Percentiles rank a stretch among this genome's conserved stretches.
Conservation (phyloP, 1,140 invertebrate genomes). For the Monochamus saltuarius region DNA sequence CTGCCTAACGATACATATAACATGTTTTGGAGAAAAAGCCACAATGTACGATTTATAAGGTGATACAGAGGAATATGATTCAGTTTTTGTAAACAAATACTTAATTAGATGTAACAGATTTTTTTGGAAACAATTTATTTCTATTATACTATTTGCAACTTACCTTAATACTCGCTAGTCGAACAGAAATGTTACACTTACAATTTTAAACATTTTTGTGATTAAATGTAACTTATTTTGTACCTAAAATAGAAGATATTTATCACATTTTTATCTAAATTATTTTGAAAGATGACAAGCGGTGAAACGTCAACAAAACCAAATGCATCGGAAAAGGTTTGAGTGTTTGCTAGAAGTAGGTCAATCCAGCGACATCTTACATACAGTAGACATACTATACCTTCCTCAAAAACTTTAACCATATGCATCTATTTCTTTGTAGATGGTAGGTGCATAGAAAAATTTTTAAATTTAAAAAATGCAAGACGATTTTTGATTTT, state of each 20-base stretch:
- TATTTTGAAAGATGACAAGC: slow-evolving; percentile 19
- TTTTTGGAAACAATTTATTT: background rate
- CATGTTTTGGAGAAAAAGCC: no score
- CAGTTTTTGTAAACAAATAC: slow-evolving; percentile 3
- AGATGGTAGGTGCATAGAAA: no score
- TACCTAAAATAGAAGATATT: slow-evolving; percentile 7
- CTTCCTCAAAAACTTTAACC: no score
- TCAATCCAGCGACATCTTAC: no score
- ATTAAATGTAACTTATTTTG: slow-evolving; percentile 8
- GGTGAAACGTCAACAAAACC: slow-evolving; percentile 33
- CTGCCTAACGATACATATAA: no score
- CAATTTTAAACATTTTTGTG: background rate
- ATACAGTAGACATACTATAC: no score
- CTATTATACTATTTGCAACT: background rate
- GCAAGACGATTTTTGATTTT: no score
- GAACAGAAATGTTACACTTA: background rate
- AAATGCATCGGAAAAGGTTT: no score
- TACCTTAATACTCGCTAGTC: background rate
- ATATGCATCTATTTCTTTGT: no score
- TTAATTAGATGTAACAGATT: slow-evolving; percentile 1
- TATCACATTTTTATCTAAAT: slow-evolving; percentile 19
- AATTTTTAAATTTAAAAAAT: no score
- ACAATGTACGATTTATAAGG: no score
- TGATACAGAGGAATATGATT: background rate
- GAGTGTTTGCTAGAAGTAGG: no score